phyloP scores from a whole-genome alignment of 2,113 vertebrate species.

The Leptosomus discolor region DNA sequence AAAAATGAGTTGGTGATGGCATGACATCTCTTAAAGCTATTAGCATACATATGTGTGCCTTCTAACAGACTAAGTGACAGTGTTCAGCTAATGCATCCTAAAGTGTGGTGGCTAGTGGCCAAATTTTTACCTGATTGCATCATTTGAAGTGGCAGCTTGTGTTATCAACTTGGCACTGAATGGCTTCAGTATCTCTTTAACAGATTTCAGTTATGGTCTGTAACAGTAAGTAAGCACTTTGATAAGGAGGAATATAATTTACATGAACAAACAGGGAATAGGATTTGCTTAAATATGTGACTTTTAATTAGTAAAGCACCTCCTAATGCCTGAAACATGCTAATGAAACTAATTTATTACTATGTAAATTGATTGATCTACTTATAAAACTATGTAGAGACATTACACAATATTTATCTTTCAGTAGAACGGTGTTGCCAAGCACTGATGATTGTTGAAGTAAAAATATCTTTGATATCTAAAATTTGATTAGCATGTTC shows the following conservation, averaged over 20 bases:
- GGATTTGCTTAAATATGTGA: constrained; percentile 19
- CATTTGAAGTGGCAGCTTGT: not conserved
- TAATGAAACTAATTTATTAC: constrained; percentile 56
- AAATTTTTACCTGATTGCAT: not conserved
- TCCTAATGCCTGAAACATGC: constrained; percentile 20
- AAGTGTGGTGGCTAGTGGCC: not conserved
- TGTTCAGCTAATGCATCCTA: not conserved
- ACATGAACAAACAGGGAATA: not conserved
- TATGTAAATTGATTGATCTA: constrained; percentile 25
- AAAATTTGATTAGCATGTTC: not conserved
- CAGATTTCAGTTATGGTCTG: not conserved
- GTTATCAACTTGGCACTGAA: not conserved
- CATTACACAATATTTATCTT: constrained; percentile 44
- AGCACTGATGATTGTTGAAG: constrained; percentile 20
- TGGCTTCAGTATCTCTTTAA: not conserved
- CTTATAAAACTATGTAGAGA: not conserved
- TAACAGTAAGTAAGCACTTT: not conserved
- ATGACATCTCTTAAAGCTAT: not conserved
- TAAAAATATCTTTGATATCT: constrained; percentile 1
- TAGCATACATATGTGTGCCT: not conserved
- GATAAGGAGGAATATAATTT: not conserved
- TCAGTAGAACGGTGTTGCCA: constrained; percentile 5
- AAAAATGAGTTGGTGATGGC: not conserved
- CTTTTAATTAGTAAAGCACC: constrained; percentile 33
- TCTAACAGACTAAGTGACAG: not conserved